Base-by-base conservation (phyloP, 2,888 invertebrate species). In the Thelaira solivaga region DNA sequence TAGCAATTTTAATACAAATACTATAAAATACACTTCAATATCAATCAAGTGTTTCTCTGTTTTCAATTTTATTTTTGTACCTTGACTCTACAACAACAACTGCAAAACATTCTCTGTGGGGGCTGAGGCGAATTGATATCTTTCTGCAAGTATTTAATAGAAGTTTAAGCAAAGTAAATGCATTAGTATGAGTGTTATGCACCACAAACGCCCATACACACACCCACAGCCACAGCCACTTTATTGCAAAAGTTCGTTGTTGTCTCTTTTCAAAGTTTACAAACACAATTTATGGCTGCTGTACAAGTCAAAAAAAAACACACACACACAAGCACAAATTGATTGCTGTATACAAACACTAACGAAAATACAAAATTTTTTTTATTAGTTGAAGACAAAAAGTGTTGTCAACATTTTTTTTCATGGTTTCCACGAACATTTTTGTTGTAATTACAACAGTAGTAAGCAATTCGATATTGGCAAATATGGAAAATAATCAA, bases 1-100 rank as follows among this genome's bases (percentile, higher is more conserved):
- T 78, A 78, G 78, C 78, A 78, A 78, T 78, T 78, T 78, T 49
- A 75, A 78, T 78, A 75, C 69, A 74, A 78, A 78, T 57, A 64
- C 55, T 69, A 61, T 65, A 78, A n/a, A 78, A 69, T 78, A 62
- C 74, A 78, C 78, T 78, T 78, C 59, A 73, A 57, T 73, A 73
- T 62, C 53, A 53, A 57, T n/a, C n/a, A n/a, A n/a, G n/a, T n/a
- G 49, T 64, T 41, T 62, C 55, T 39, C 26, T 26, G 2, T 47
- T 34, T 45, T 6, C 31, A 6, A 57, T 55, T 57, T 31, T 22
- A 39, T 59, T 57, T 20, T 57, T n/a, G n/a, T n/a, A n/a, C n/a
- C 36, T 57, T 11, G 20, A 39, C 51, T 49, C 2, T 36, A n/a
- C 34, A 36, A 36, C 45, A 39, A 29, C 39, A 36, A 24, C 13